Base-by-base conservation (phyloP, 2,797 vertebrate genomes). In the Ispidina picta region DNA sequence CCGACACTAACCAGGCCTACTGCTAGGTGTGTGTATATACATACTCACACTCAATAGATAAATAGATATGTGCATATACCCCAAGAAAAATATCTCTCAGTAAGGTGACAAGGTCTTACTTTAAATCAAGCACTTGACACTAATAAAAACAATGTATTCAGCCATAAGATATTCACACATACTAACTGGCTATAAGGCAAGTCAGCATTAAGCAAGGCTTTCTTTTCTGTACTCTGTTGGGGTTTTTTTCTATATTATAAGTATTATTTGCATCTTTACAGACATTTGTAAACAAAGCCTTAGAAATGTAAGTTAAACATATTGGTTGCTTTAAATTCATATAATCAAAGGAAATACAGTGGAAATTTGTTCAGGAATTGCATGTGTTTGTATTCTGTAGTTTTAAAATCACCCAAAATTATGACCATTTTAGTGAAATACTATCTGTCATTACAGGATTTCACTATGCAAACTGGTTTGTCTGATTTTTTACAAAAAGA, bases 1-100 rank as follows among this genome's bases (percentile, higher is more conserved):
- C 94, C 91, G 96, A 99, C 98, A 98, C 96, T 98, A 97, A 98
- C 98, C 98, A 99, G 98, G 98, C 96, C 97, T 88, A 15, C 92
- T 92, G 82, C 93, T 86, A 95, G 95, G 95, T 93, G 95, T 89
- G 87, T 91, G 88, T 95, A 88, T 86, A 93, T 89, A 94, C 59
- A 90, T 65, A 88, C 94, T 95, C 95, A 91, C 64, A 63, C 93
- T 93, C 92, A 63, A 83, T 41, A 93, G 92, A 95, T 96, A 96
- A 94, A 96, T 96, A 94, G 90, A 94, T 95, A 81, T 0, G 6
- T 73, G 55, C 89, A 81, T 95, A 94, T 88, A 78, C 39, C 60
- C 48, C 89, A 35, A 89, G 82, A 95, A 90, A 94, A 96, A 92
- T 78, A 39, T 80, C 90, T 87, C 89, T 86, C 59, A 52, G 66